Evolutionary conservation across 2,888 invertebrate species (phyloP).

Genomic region (Macaria liturata): DNA sequence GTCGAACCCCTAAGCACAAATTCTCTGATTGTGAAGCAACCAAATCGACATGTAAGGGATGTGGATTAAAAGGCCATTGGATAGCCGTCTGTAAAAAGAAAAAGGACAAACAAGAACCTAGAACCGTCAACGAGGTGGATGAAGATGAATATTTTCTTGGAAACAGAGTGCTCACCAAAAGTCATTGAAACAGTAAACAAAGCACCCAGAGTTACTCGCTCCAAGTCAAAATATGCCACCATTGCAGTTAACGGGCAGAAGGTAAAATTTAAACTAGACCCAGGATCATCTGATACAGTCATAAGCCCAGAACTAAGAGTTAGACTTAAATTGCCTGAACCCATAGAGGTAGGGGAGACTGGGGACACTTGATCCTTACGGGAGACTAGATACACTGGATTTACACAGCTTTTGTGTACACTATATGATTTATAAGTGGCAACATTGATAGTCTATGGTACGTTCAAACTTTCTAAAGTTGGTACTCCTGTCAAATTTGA

Average conservation of each 20-base stretch:
- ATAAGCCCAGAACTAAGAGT: constrained; percentile 5
- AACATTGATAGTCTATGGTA: too few relatives aligned
- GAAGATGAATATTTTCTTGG: constrained; percentile 1
- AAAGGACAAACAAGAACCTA: not conserved
- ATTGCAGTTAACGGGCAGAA: constrained; percentile 1
- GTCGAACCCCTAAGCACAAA: constrained; percentile 1
- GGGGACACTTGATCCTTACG: too few relatives aligned
- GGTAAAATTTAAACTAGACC: constrained; percentile 3
- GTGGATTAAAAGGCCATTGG: constrained; percentile 4
- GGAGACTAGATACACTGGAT: too few relatives aligned
- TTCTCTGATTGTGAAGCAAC: constrained; percentile 5
- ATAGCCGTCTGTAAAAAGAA: constrained; percentile 4
- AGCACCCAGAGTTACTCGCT: not conserved
- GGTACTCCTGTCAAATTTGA: too few relatives aligned
- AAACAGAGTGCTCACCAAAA: constrained; percentile 1
- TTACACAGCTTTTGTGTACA: too few relatives aligned
- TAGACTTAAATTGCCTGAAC: constrained; percentile 1
- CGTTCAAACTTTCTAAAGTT: too few relatives aligned
- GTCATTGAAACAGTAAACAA: not conserved
- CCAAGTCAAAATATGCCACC: constrained; percentile 4
- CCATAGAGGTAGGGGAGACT: constrained; percentile 1
- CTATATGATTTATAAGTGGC: too few relatives aligned
- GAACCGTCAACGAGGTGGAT: constrained; percentile 1
- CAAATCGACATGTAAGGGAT: constrained; percentile 2
- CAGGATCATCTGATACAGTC: constrained; percentile 4